Evolutionary conservation across 2,888 invertebrate genomes (phyloP).

Genomic region (Creontiades dilutus): DNA sequence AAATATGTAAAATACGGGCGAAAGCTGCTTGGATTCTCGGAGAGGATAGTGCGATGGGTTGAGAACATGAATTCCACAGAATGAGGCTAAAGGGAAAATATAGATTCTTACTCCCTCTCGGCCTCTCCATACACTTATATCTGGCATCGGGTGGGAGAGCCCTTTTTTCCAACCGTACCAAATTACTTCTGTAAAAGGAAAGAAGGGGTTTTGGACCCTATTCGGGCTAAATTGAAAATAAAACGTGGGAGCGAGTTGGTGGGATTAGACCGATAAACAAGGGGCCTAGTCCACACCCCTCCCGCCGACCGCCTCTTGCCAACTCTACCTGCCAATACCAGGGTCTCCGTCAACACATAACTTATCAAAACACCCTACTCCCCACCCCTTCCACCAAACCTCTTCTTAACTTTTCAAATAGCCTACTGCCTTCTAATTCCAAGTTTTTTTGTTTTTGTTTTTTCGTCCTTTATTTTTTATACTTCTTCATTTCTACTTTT

Average conservation of each 20-base stretch:
- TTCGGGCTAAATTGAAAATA: conserved; percentile 65
- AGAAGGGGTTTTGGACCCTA: neutral
- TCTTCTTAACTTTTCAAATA: conserved; percentile 2
- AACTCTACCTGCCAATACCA: conserved; percentile 51
- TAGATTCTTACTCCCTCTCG: conserved; percentile 54
- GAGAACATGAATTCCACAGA: conserved; percentile 58
- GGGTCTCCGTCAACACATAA: conserved; percentile 62
- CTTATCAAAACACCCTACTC: conserved; percentile 48
- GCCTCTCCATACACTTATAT: conserved; percentile 60
- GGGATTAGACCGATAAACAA: conserved; percentile 66
- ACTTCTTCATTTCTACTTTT: neutral
- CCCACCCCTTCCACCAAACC: neutral
- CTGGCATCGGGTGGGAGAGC: neutral
- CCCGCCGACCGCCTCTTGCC: neutral
- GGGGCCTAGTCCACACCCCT: neutral
- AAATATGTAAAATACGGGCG: neutral
- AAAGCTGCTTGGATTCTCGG: neutral
- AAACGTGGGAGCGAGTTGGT: conserved; percentile 53
- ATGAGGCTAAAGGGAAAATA: conserved; percentile 37
- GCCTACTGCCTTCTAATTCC: neutral
- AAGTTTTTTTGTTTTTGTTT: conserved; percentile 36
- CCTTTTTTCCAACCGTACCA: conserved; percentile 40
- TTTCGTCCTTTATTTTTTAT: neutral
- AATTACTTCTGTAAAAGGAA: conserved; percentile 52
- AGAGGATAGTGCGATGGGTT: neutral